These are phyloP conservation scores for Molossus alvarezi DNA, from an alignment of 2,797 vertebrate genomes.

Conservation along the genomic window DNA sequence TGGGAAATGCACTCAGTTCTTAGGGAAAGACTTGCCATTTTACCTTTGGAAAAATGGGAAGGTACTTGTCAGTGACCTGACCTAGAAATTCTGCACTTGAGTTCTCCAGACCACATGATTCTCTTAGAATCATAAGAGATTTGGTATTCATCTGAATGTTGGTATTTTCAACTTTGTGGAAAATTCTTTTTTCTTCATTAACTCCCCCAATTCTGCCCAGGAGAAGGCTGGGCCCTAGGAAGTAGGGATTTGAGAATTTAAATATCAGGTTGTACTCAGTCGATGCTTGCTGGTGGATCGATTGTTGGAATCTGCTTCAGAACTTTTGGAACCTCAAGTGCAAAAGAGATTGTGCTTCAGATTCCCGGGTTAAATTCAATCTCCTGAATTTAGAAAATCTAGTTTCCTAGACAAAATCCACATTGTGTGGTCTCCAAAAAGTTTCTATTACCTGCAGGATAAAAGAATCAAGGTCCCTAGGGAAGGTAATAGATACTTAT, in stretches of 20 bases:
- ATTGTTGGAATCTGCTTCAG: slow-evolving; percentile 55
- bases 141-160: slow-evolving; percentile 15
- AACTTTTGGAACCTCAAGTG: slow-evolving; percentile 42
- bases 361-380: slow-evolving; percentile 41
- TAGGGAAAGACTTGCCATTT: slow-evolving; percentile 18
- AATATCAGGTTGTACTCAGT: slow-evolving; percentile 38
- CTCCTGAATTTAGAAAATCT: neutral
- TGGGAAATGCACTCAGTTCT: neutral
- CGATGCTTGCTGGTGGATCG: neutral
- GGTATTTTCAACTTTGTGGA: slow-evolving; percentile 3
- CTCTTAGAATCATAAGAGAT: slow-evolving; percentile 49
- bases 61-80: neutral
- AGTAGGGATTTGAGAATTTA: slow-evolving; percentile 43
- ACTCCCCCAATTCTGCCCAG: neutral
- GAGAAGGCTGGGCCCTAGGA: neutral
- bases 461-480: neutral
- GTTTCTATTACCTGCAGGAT: slow-evolving; percentile 32
- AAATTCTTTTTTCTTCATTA: neutral
- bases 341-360: slow-evolving; percentile 49
- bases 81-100: slow-evolving; percentile 19
- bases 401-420: slow-evolving; percentile 50
- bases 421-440: slow-evolving; percentile 43
- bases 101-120: slow-evolving; percentile 10
- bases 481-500: slow-evolving; percentile 34
- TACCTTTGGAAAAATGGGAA: slow-evolving; percentile 41